These are phyloP conservation scores for Ptychochromis oligacanthus DNA, from an alignment of 2,113 vertebrate genomes.

Conservation along the genomic window DNA sequence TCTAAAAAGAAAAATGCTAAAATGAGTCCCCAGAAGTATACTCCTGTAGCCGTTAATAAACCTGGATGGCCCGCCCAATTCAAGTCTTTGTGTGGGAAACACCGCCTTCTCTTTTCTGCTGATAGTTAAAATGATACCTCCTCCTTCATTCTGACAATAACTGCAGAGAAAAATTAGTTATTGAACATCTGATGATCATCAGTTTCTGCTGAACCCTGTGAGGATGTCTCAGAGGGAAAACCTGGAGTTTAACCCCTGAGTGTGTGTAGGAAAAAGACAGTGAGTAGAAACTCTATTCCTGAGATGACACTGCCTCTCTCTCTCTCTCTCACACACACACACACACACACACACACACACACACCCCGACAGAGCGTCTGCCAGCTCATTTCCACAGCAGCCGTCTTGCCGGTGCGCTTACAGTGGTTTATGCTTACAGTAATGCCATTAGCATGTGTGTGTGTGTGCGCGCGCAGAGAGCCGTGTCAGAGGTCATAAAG, in stretches of 20 bases:
- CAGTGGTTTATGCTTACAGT: slow-evolving; percentile 76
- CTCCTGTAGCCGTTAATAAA: neutral
- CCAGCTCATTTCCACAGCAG: slow-evolving; percentile 76
- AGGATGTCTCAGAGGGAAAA: neutral
- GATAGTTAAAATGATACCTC: neutral
- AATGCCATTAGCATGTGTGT: slow-evolving; percentile 66
- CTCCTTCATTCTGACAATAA: neutral
- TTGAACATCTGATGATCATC: neutral
- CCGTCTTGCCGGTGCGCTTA: slow-evolving; percentile 60
- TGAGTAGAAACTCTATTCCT: slow-evolving; percentile 41
- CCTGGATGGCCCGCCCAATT: neutral
- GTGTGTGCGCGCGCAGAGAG: slow-evolving; percentile 43
- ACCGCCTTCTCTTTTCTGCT: neutral
- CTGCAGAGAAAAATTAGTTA: neutral
- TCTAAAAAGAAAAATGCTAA: neutral
- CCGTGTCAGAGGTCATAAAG: slow-evolving; percentile 64
- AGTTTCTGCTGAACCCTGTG: slow-evolving; percentile 1
- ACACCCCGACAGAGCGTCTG: slow-evolving; percentile 67
- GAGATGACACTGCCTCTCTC: slow-evolving; percentile 5
- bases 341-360: slow-evolving; percentile 26
- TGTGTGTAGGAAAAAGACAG: slow-evolving; percentile 21
- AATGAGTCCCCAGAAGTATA: too few species aligned
- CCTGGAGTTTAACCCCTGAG: slow-evolving; percentile 8
- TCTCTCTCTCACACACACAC: slow-evolving; percentile 8
- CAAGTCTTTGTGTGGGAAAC: neutral